Evolutionary conservation across 2,888 invertebrate genomes (phyloP), one percentile per base, ranked within the genome.

Genomic region (Cerceris rybyensis): DNA sequence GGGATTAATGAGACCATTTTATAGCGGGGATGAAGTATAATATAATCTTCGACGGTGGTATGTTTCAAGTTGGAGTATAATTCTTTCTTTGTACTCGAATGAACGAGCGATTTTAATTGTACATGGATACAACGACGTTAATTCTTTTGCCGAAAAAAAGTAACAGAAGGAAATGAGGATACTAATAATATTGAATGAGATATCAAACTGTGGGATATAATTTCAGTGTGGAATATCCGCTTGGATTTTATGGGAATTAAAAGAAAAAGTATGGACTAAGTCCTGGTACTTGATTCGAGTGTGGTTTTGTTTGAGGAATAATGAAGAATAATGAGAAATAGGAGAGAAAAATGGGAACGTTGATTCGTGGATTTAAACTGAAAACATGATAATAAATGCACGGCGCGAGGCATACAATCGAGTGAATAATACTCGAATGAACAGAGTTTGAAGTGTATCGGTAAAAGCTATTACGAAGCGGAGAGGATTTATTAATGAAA

Each of bases 161-260:
- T 28, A 5, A 46, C 11, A 17, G 13, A 61, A 54, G 49, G 14
- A 43, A 49, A 58, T 54, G 16, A 7, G 14, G 72, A 65, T 60
- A 52, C 46, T 68, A 76, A 80, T 73, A 64, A 68, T 59, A 42
- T 46, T 13, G 9, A 63, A 70, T 42, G 39, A 49, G 64, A 64
- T 43, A 65, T 16, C 58, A 69, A 81, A 82, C 60, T 75, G 55
- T 67, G 79, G 70, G 70, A 65, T 69, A 75, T 82, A 70, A 82
- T 82, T 67, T 68, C 64, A 46, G 13, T 13, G 42, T 7, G 14
- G n/a, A 60, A 54, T 61, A 49, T 39, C 57, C 60, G 70, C 64
- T 75, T 75, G 64, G 67, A 82, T 82, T 75, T 75, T 49, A 65
- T 71, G 68, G 41, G 43, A 14, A 50, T n/a, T n/a, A 16, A 43